Percentiles rank a stretch among this genome's conserved stretches.
These are phyloP conservation scores for Erannis defoliaria DNA, from an alignment of 2,888 invertebrate species.

Conservation along the genomic window DNA sequence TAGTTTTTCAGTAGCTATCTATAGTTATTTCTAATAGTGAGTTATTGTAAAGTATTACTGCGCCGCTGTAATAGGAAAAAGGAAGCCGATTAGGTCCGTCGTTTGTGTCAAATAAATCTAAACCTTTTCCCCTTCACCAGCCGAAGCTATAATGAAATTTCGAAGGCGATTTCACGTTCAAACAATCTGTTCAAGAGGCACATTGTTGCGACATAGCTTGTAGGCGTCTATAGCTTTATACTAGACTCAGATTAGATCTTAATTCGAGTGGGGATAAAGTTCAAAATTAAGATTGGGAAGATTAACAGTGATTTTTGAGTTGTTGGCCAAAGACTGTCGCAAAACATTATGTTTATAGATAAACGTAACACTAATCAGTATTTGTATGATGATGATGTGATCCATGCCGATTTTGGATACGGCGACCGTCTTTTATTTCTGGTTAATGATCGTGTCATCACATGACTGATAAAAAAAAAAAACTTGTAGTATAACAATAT, in stretches of 20 bases:
- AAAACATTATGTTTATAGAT: too few species aligned
- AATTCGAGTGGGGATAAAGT: neutral
- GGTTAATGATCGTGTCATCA: too few species aligned
- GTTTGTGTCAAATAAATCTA: conserved; percentile 55
- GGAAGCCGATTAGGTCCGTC: conserved; percentile 43
- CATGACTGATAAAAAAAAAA: too few species aligned
- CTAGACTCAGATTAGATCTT: neutral
- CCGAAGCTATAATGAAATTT: conserved; percentile 54
- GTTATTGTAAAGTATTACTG: conserved; percentile 22
- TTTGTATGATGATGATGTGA: too few species aligned
- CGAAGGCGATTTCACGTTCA: conserved; percentile 55
- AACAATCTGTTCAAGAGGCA: conserved; percentile 47
- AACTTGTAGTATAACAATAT: too few species aligned
- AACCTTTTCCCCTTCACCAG: conserved; percentile 48
- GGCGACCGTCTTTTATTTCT: too few species aligned
- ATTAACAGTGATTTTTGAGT: neutral
- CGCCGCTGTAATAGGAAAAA: conserved; percentile 33
- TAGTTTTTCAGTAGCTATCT: neutral
- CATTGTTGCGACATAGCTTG: conserved; percentile 45
- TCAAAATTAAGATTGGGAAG: neutral
- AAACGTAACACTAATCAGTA: too few species aligned
- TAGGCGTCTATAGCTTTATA: conserved; percentile 6
- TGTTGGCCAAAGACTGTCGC: too few species aligned
- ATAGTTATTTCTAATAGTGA: conserved; percentile 8
- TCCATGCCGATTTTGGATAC: too few species aligned